Evolutionary conservation across 2,888 invertebrate genomes (phyloP).

Genomic region (Neria commutata): DNA sequence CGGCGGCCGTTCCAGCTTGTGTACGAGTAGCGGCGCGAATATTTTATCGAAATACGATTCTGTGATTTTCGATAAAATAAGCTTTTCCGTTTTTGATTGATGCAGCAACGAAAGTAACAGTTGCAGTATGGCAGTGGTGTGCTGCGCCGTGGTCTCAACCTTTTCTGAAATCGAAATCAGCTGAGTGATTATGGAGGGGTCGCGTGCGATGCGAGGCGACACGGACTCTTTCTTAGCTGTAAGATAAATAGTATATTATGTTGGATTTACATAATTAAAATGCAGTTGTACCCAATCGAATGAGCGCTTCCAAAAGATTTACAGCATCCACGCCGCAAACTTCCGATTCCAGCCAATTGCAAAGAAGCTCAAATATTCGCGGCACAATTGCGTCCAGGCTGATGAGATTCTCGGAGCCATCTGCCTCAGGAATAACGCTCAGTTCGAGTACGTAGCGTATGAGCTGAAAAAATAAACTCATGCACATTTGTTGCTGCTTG

Average conservation of each 20-base stretch:
- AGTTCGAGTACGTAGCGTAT: slow-evolving; percentile 49
- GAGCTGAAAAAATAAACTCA: slow-evolving; percentile 49
- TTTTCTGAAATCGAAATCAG: slow-evolving; percentile 50
- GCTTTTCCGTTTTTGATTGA: slow-evolving; percentile 53
- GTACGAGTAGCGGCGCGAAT: slow-evolving; percentile 44
- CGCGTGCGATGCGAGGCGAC: slow-evolving; percentile 44
- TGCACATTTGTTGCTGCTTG: slow-evolving; percentile 51
- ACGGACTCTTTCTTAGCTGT: slow-evolving; percentile 36
- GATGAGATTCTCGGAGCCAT: slow-evolving; percentile 42
- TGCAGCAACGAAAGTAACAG: slow-evolving; percentile 48
- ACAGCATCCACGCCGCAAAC: slow-evolving; percentile 51
- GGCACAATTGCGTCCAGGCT: slow-evolving; percentile 53
- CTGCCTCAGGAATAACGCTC: slow-evolving; percentile 33
- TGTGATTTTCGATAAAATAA: slow-evolving; percentile 55
- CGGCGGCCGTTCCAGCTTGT: slow-evolving; percentile 42
- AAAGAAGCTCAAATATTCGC: slow-evolving; percentile 49
- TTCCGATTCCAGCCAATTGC: slow-evolving; percentile 52
- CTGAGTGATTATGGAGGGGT: slow-evolving; percentile 45
- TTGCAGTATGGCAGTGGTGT: slow-evolving; percentile 49
- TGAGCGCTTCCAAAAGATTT: slow-evolving; percentile 44
- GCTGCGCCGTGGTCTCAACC: slow-evolving; percentile 42
- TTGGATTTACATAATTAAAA: background rate
- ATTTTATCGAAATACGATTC: slow-evolving; percentile 60
- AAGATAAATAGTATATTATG: background rate
- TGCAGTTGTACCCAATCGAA: slow-evolving; percentile 41